Percentiles rank a stretch among this genome's conserved stretches.
phyloP scores from a whole-genome alignment of 2,797 vertebrate genomes.

The Sebastes cheni region DNA sequence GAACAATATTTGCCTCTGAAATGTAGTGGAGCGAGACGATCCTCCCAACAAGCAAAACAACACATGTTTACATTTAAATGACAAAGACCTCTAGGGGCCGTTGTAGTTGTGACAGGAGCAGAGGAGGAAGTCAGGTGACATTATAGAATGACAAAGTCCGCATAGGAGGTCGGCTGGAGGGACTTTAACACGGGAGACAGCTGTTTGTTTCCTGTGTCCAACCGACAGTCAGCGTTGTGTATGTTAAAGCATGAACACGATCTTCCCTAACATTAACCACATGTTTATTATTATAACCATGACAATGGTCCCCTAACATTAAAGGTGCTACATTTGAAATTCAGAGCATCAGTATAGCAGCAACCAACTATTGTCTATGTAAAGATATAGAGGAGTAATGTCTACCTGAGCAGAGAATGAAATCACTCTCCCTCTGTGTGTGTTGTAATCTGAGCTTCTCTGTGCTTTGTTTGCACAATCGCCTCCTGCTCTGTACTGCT shows the following conservation, averaged over 20 bases:
- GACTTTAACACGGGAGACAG: not conserved
- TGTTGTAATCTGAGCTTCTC: too few relatives aligned
- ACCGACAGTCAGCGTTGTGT: not conserved
- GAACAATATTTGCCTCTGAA: not conserved
- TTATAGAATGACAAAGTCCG: not conserved
- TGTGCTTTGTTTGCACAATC: too few relatives aligned
- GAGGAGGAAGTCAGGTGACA: not conserved
- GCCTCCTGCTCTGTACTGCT: too few relatives aligned
- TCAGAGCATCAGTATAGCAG: too few relatives aligned
- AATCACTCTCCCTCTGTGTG: too few relatives aligned
- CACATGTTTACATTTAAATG: not conserved
- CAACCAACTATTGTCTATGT: too few relatives aligned
- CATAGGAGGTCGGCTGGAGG: not conserved
- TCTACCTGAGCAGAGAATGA: too few relatives aligned
- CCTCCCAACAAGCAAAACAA: not conserved
- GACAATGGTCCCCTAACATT: not conserved
- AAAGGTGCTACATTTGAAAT: too few relatives aligned
- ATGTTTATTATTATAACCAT: not conserved
- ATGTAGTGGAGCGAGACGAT: not conserved
- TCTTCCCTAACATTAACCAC: not conserved
- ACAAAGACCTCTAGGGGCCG: not conserved
- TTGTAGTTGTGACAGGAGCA: not conserved
- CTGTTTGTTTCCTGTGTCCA: not conserved
- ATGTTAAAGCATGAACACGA: not conserved
- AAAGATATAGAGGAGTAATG: too few relatives aligned